Evolutionary conservation across 2,113 vertebrate species (phyloP).

Genomic region (Stegastes partitus): DNA sequence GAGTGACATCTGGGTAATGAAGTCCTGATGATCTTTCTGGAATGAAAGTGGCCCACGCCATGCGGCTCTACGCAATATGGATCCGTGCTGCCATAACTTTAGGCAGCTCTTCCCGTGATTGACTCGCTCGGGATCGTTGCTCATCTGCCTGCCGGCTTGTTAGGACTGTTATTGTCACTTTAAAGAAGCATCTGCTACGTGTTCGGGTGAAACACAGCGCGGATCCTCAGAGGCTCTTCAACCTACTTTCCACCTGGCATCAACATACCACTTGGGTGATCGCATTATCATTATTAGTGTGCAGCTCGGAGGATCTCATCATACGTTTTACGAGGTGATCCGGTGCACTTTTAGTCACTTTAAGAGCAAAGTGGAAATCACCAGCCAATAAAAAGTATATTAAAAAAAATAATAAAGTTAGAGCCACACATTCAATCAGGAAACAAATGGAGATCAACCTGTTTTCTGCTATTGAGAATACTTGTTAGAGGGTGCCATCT

Average conservation of each 20-base stretch:
- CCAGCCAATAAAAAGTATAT: constrained; percentile 8
- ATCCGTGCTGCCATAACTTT: background rate
- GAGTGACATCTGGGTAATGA: constrained; percentile 80
- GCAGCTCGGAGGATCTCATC: background rate
- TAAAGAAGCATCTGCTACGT: constrained; percentile 1
- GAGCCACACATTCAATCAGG: background rate
- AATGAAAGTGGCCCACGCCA: constrained; percentile 45
- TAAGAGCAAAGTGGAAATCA: background rate
- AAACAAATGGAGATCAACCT: background rate
- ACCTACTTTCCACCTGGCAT: background rate
- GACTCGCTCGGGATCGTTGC: background rate
- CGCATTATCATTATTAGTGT: background rate
- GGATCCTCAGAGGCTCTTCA: background rate
- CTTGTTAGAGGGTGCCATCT: no score
- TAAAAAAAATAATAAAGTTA: no score
- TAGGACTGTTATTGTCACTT: constrained; percentile 2
- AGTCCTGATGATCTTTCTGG: constrained; percentile 72
- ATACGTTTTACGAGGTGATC: background rate
- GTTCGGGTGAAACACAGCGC: background rate
- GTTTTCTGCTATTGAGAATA: background rate
- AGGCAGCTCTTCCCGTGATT: background rate
- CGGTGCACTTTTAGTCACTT: constrained; percentile 12
- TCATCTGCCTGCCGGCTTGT: constrained; percentile 15
- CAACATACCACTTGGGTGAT: background rate
- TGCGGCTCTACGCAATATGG: constrained; percentile 38